Conservation (phyloP, 2,888 invertebrate genomes). For the Harpalus rufipes region DNA sequence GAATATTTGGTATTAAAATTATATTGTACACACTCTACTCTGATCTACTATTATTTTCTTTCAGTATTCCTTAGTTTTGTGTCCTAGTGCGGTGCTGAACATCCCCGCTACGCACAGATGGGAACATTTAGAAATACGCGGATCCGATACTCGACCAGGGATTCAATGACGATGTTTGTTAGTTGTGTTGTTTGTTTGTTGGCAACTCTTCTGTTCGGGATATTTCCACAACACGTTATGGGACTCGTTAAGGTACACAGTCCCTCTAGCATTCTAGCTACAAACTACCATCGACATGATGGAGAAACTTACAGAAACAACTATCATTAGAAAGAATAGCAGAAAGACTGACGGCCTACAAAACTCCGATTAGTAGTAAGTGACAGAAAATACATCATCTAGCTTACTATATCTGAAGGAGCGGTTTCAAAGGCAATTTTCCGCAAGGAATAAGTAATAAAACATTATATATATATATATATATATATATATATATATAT, state of each 20-base stretch:
- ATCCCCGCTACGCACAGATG: conserved; percentile 36
- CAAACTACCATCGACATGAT: not conserved
- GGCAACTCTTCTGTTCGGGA: conserved; percentile 60
- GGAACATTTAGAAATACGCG: conserved; percentile 57
- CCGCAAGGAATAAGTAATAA: no score
- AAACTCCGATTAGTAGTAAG: no score
- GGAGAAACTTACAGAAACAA: not conserved
- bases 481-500: no score
- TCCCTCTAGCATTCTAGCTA: not conserved
- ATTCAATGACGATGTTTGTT: conserved; percentile 64
- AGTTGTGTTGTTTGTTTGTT: conserved; percentile 60
- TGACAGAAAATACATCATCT: no score
- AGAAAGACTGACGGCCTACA: not conserved
- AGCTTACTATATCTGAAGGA: no score
- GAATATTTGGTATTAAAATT: no score
- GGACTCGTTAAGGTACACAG: conserved; percentile 55
- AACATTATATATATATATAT: no score
- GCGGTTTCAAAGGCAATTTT: no score
- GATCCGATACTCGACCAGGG: conserved; percentile 39
- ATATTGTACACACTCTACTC: no score
- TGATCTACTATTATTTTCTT: no score
- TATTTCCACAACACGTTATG: conserved; percentile 63
- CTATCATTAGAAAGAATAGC: not conserved
- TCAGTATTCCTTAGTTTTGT: not conserved
- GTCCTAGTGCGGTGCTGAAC: not conserved